These are phyloP conservation scores for Andrena chrysosceles DNA, from an alignment of 2,888 invertebrate species.

Conservation along the genomic window DNA sequence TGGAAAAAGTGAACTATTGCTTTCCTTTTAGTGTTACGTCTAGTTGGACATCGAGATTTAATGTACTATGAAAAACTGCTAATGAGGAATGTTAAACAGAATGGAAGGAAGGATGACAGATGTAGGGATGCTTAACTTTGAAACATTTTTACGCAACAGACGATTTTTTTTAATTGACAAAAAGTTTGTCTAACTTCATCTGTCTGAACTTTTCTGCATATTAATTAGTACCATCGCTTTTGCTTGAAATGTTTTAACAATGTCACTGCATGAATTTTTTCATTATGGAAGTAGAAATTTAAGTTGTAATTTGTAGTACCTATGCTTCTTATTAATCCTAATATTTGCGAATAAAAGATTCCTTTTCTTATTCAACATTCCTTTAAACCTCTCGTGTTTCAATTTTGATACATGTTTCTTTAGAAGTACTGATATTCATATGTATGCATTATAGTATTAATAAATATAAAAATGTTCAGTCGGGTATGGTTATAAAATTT, in stretches of 20 bases:
- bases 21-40: no score
- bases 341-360: neutral
- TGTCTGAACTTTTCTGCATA: neutral
- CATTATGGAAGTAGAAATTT: neutral
- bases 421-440: no score
- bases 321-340: neutral
- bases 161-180: neutral
- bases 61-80: no score
- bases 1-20: no score
- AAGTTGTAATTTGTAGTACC: neutral
- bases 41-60: no score
- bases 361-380: no score
- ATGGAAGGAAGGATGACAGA: neutral
- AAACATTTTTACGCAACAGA: neutral
- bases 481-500: no score
- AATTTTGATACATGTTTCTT: no score
- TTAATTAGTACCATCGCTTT: neutral
- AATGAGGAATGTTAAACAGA: no score
- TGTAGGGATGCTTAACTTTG: neutral
- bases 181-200: neutral
- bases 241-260: neutral
- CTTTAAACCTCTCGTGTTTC: no score
- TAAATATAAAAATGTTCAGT: no score
- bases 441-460: no score
- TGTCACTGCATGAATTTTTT: neutral